Conservation (phyloP, 2,113 vertebrate genomes). For the Solea senegalensis region DNA sequence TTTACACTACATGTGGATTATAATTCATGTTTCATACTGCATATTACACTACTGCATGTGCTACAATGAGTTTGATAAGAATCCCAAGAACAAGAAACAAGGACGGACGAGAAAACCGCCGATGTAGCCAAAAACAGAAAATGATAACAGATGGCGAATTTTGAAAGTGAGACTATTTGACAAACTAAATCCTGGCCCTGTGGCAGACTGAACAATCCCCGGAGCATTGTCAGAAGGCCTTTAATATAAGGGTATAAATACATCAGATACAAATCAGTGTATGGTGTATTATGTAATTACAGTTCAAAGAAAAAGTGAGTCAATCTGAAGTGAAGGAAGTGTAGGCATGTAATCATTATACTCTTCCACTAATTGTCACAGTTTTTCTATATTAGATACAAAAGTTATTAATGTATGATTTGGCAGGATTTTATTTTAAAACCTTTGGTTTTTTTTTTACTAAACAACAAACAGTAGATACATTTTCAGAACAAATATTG, state of each 20-base stretch:
- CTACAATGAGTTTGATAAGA: not conserved
- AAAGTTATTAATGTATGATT: slow-evolving; percentile 31
- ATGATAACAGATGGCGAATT: slow-evolving; percentile 46
- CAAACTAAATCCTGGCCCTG: not conserved
- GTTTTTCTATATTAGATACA: slow-evolving; percentile 13
- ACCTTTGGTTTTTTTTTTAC: not conserved
- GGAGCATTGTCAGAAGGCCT: slow-evolving; percentile 20
- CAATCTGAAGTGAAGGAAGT: slow-evolving; percentile 37
- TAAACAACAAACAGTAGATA: too few relatives aligned
- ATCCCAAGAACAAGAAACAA: too few relatives aligned
- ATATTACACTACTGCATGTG: not conserved
- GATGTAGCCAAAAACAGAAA: slow-evolving; percentile 25
- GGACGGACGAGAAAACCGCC: slow-evolving; percentile 7
- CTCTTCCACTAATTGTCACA: slow-evolving; percentile 23
- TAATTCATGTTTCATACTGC: not conserved
- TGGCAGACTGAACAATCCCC: slow-evolving; percentile 32
- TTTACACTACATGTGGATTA: not conserved
- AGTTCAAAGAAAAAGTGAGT: slow-evolving; percentile 36
- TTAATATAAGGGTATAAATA: slow-evolving; percentile 34
- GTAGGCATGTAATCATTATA: not conserved
- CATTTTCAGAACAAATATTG: too few relatives aligned
- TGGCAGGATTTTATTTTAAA: slow-evolving; percentile 17
- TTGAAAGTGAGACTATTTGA: slow-evolving; percentile 31
- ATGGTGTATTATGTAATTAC: slow-evolving; percentile 51
- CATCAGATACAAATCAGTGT: slow-evolving; percentile 34